phyloP scores from a whole-genome alignment of 2,888 invertebrate species.

The Disparrhopalites patrizii region DNA sequence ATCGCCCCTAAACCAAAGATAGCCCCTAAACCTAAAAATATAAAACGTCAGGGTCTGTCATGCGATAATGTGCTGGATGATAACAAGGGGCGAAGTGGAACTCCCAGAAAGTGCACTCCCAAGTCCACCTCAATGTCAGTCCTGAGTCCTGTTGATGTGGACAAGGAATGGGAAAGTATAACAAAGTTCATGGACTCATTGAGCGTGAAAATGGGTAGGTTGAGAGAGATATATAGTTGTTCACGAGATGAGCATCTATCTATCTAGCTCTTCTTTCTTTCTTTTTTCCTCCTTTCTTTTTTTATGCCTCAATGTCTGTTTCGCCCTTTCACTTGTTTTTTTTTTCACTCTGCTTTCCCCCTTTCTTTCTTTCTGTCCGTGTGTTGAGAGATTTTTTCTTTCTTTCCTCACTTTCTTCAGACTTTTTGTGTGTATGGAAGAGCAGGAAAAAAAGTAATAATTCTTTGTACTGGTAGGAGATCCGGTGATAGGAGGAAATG shows the following conservation, averaged over 20 bases:
- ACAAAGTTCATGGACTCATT: slow-evolving; percentile 94
- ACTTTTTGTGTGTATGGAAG: not conserved
- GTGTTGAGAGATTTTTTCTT: not conserved
- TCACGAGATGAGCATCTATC: slow-evolving; percentile 14
- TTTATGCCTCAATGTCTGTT: not conserved
- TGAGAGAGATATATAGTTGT: slow-evolving; percentile 18
- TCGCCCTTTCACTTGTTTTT: not conserved
- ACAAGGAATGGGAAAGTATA: slow-evolving; percentile 95
- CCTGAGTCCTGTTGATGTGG: slow-evolving; percentile 85
- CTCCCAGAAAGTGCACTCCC: slow-evolving; percentile 52
- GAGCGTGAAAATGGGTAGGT: slow-evolving; percentile 62
- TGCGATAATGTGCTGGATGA: slow-evolving; percentile 46
- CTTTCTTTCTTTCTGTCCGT: not conserved
- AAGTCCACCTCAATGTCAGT: slow-evolving; percentile 58
- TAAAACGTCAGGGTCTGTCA: slow-evolving; percentile 46
- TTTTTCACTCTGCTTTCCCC: slow-evolving; percentile 39
- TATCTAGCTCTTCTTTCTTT: too few relatives aligned
- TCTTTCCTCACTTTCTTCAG: too few relatives aligned
- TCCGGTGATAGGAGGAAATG: slow-evolving; percentile 32
- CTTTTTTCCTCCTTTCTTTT: slow-evolving; percentile 5
- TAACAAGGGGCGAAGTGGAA: slow-evolving; percentile 32
- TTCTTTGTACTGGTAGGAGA: slow-evolving; percentile 57
- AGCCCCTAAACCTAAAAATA: slow-evolving; percentile 47
- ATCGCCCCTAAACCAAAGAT: slow-evolving; percentile 47
- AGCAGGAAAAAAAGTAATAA: slow-evolving; percentile 34